phyloP scores from a whole-genome alignment of 2,888 invertebrate genomes.

The Pteria penguin region DNA sequence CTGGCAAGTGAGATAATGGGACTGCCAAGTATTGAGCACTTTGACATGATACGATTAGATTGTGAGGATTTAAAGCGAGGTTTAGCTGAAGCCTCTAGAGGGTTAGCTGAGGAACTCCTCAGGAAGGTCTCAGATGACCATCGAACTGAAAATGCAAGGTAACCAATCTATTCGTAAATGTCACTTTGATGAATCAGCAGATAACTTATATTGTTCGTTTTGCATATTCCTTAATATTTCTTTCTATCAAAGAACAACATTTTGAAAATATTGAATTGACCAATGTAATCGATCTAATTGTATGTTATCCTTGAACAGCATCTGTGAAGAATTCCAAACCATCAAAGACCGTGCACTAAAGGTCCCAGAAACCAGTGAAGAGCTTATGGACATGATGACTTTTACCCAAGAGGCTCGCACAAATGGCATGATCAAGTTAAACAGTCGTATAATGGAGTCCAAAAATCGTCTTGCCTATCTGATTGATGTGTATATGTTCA shows the following conservation, averaged over 20 bases:
- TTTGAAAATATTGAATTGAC: background rate
- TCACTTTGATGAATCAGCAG: background rate
- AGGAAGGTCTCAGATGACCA: constrained; percentile 78
- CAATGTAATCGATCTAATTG: no score
- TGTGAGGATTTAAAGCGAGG: constrained; percentile 80
- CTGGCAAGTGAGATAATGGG: constrained; percentile 78
- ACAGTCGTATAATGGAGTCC: constrained; percentile 84
- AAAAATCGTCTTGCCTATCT: constrained; percentile 81
- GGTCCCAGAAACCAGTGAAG: constrained; percentile 89
- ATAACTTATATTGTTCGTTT: background rate
- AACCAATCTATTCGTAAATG: constrained; percentile 39
- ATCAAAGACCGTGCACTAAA: constrained; percentile 86
- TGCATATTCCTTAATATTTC: background rate
- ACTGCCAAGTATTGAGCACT: constrained; percentile 79
- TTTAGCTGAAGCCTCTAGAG: constrained; percentile 76
- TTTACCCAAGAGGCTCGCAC: constrained; percentile 91
- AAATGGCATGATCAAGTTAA: constrained; percentile 85
- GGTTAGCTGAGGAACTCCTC: constrained; percentile 76
- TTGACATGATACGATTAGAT: constrained; percentile 79
- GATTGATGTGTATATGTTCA: constrained; percentile 88
- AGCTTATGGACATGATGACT: constrained; percentile 89
- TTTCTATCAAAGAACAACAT: background rate
- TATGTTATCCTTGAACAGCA: no score
- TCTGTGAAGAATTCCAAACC: constrained; percentile 85
- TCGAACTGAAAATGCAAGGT: constrained; percentile 76